Evolutionary conservation across 1,140 invertebrate genomes (phyloP).

Genomic region (Diabrotica virgifera): DNA sequence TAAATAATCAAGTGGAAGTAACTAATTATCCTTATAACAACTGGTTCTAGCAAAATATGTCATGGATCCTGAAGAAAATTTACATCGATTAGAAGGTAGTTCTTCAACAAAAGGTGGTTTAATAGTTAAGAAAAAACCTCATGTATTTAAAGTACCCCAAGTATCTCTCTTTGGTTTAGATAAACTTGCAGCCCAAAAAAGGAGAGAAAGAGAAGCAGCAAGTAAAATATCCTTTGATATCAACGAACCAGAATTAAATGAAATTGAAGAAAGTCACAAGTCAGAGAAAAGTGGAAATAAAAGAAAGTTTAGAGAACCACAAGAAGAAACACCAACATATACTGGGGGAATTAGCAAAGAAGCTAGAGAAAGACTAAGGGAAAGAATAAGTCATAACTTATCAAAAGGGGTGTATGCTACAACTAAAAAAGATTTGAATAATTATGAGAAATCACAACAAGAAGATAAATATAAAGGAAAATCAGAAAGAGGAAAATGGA

Average conservation of each 20-base stretch:
- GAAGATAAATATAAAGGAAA: slow-evolving; percentile 41
- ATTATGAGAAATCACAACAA: slow-evolving; percentile 30
- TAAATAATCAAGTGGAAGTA: too few species aligned
- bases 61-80: slow-evolving; percentile 46
- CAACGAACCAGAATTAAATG: slow-evolving; percentile 52
- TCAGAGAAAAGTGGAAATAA: slow-evolving; percentile 39
- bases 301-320: slow-evolving; percentile 71
- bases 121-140: slow-evolving; percentile 80
- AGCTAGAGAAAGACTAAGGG: slow-evolving; percentile 68
- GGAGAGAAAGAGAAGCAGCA: slow-evolving; percentile 59
- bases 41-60: too few species aligned
- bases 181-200: slow-evolving; percentile 74
- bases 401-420: slow-evolving; percentile 55
- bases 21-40: too few species aligned
- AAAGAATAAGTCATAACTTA: slow-evolving; percentile 55
- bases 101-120: slow-evolving; percentile 74
- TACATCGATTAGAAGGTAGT: slow-evolving; percentile 83
- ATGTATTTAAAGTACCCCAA: slow-evolving; percentile 74
- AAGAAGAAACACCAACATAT: slow-evolving; percentile 89
- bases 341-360: slow-evolving; percentile 85
- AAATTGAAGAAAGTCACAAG: slow-evolving; percentile 40
- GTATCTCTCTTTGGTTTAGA: slow-evolving; percentile 84
- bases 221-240: slow-evolving; percentile 64
- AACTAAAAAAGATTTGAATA: slow-evolving; percentile 45
- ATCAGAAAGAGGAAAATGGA: slow-evolving; percentile 34